Conservation (phyloP, 2,113 vertebrate species). For the Hypocryptadius cinnamomeus region DNA sequence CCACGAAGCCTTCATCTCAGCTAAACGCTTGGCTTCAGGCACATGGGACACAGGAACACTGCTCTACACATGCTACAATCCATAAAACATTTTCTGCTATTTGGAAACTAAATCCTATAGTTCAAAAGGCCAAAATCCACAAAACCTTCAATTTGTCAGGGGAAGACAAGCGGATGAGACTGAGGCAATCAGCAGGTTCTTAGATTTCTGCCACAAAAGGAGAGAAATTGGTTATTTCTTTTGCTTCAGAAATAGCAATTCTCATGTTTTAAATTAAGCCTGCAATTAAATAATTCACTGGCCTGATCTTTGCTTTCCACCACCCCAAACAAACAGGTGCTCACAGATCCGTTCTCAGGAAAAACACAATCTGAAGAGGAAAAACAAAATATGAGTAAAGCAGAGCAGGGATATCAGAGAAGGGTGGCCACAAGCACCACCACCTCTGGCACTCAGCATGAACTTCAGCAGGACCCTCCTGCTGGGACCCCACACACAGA, state of each 20-base stretch:
- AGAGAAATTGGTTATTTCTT: neutral
- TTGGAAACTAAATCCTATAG: neutral
- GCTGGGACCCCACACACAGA: neutral
- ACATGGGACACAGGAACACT: neutral
- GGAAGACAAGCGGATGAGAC: neutral
- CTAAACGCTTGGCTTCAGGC: neutral
- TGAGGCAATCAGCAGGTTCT: neutral
- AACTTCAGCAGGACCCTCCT: neutral
- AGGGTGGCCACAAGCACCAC: neutral
- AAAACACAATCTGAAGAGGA: neutral
- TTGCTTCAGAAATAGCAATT: neutral
- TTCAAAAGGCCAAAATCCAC: slow-evolving; percentile 3
- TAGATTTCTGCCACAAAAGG: neutral
- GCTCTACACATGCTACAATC: neutral
- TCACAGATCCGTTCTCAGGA: neutral
- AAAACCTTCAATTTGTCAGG: neutral
- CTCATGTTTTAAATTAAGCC: neutral
- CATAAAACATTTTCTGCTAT: neutral
- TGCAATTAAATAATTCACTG: neutral
- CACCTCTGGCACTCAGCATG: neutral
- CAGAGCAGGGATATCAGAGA: neutral
- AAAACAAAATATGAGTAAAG: neutral
- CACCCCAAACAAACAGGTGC: neutral
- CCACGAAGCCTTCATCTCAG: neutral
- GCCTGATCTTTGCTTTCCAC: neutral